Percentiles rank a stretch among this genome's conserved stretches.
Evolutionary conservation across 2,113 vertebrate genomes (phyloP).

Genomic region (Myiagra hebetior): DNA sequence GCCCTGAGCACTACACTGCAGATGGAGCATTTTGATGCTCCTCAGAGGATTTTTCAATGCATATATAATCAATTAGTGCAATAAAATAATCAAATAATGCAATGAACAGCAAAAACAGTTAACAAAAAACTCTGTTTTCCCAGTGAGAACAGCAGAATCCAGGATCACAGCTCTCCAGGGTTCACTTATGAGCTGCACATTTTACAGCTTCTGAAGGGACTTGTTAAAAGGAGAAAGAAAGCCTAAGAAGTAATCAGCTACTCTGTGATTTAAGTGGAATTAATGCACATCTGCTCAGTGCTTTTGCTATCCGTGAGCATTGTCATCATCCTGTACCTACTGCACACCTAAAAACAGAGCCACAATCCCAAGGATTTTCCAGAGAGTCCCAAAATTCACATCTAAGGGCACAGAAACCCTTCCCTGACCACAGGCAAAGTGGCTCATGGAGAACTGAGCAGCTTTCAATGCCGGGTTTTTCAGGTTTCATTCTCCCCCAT

Average conservation of each 20-base stretch:
- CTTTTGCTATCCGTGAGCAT: fast-evolving
- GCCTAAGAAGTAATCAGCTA: neutral
- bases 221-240: neutral
- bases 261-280: neutral
- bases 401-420: neutral
- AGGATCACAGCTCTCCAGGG: neutral
- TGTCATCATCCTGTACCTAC: neutral
- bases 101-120: neutral
- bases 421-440: neutral
- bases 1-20: neutral
- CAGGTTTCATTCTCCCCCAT: neutral
- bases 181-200: neutral
- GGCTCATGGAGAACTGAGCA: neutral
- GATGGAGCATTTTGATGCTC: neutral
- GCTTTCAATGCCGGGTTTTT: neutral
- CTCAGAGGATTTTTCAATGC: neutral
- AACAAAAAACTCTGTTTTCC: neutral
- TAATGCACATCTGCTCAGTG: neutral
- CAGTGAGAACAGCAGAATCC: neutral
- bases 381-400: neutral
- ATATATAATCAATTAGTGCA: neutral
- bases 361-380: neutral
- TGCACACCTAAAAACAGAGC: neutral
- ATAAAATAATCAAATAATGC: neutral
- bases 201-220: neutral